Percentiles rank a stretch among this genome's conserved stretches.
Conservation (phyloP, 2,888 invertebrate genomes). For the Lucinisca nassula region DNA sequence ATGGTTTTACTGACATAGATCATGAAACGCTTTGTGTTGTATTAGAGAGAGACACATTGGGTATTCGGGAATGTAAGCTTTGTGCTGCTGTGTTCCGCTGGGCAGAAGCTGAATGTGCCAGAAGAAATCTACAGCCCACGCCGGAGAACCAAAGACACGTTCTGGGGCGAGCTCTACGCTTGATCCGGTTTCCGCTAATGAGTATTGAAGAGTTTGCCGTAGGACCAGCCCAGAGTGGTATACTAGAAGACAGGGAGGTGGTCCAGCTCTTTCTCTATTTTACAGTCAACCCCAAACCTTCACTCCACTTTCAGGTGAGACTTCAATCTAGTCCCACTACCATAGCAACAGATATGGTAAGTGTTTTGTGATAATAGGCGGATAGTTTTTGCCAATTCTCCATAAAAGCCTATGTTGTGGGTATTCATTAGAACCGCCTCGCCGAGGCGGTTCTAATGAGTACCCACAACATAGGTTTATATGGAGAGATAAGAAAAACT, state of each 20-base stretch:
- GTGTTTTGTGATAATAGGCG: too few species aligned
- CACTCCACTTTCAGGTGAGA: constrained; percentile 90
- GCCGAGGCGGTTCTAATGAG: too few species aligned
- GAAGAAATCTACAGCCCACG: constrained; percentile 91
- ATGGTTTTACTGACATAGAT: constrained; percentile 94
- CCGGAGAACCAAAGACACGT: constrained; percentile 92
- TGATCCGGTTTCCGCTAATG: constrained; percentile 95
- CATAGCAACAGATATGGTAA: too few species aligned
- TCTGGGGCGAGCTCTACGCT: constrained; percentile 92
- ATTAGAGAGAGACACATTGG: constrained; percentile 93
- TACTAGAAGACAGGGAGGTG: constrained; percentile 93
- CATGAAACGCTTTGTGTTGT: constrained; percentile 93
- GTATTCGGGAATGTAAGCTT: constrained; percentile 93
- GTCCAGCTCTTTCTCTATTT: constrained; percentile 90
- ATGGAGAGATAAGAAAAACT: too few species aligned
- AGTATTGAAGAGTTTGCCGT: constrained; percentile 95
- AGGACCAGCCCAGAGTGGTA: constrained; percentile 90
- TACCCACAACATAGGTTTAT: too few species aligned
- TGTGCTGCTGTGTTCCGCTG: constrained; percentile 90
- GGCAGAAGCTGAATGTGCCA: constrained; percentile 90
- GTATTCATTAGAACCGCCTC: too few species aligned
- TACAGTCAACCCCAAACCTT: constrained; percentile 92
- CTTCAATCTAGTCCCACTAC: too few species aligned
- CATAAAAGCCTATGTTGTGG: too few species aligned
- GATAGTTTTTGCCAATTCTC: too few species aligned